phyloP scores from a whole-genome alignment of 2,888 invertebrate species.

The Drosophila hamatofila region DNA sequence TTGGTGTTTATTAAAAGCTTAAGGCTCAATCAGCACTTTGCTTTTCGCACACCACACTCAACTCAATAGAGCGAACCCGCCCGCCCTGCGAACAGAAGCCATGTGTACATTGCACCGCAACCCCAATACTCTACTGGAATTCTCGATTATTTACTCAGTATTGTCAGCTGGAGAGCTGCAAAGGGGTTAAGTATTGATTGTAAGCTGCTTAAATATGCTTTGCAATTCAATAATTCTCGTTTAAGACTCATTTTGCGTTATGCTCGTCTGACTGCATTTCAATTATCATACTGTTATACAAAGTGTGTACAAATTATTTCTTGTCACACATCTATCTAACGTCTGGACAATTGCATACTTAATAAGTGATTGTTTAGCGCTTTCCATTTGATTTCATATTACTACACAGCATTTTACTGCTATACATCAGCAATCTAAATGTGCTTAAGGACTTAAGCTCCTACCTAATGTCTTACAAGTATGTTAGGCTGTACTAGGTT shows the following conservation, averaged over 20 bases:
- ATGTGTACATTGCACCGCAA: background rate
- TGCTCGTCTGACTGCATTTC: background rate
- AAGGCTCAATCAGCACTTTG: conserved; percentile 46
- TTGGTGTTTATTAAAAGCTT: conserved; percentile 58
- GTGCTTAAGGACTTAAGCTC: background rate
- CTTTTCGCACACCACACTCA: conserved; percentile 10
- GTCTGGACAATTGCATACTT: background rate
- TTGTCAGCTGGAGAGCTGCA: background rate
- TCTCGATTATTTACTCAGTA: background rate
- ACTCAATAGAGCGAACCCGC: background rate
- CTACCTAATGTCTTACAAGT: background rate
- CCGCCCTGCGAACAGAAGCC: background rate
- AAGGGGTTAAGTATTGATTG: background rate
- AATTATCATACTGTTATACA: background rate
- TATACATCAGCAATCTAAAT: background rate
- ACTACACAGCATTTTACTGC: background rate
- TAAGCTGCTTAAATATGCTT: conserved; percentile 4
- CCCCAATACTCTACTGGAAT: conserved; percentile 13
- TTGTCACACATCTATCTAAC: background rate
- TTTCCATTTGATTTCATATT: background rate
- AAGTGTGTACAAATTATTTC: background rate
- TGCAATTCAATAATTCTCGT: background rate
- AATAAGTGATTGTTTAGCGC: too few relatives aligned
- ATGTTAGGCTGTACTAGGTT: background rate
- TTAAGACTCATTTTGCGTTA: background rate